phyloP scores from a whole-genome alignment of 1,140 invertebrate genomes.

The Maconellicoccus hirsutus region DNA sequence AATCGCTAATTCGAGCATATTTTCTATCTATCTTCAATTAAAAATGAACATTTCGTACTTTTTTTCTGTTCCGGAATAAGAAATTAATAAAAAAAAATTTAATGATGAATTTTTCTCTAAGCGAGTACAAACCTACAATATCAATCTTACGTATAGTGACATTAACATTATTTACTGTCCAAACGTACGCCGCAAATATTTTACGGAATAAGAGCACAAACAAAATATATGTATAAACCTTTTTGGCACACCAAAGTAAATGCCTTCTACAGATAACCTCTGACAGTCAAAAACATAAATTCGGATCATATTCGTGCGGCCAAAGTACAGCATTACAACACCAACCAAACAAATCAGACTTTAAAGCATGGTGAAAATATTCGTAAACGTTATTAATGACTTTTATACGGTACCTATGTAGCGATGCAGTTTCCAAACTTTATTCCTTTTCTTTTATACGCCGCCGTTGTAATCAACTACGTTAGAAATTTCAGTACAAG shows the following conservation, averaged over 20 bases:
- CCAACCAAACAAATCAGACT: background rate
- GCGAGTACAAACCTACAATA: no score
- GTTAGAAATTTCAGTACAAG: no score
- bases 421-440: no score
- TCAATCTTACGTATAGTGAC: background rate
- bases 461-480: no score
- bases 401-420: no score
- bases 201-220: background rate
- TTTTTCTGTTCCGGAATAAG: no score
- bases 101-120: background rate
- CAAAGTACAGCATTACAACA: background rate
- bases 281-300: background rate
- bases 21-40: no score
- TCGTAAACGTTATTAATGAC: no score
- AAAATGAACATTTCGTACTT: no score
- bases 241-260: background rate
- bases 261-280: background rate
- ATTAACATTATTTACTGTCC: background rate
- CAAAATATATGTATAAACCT: background rate
- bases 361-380: background rate
- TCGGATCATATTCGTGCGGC: background rate
- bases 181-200: no score
- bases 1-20: no score
- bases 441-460: no score
- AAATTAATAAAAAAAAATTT: background rate